Evolutionary conservation across 2,113 vertebrate species (phyloP), one percentile per base, ranked within the genome.

Genomic region (Rana temporaria): DNA sequence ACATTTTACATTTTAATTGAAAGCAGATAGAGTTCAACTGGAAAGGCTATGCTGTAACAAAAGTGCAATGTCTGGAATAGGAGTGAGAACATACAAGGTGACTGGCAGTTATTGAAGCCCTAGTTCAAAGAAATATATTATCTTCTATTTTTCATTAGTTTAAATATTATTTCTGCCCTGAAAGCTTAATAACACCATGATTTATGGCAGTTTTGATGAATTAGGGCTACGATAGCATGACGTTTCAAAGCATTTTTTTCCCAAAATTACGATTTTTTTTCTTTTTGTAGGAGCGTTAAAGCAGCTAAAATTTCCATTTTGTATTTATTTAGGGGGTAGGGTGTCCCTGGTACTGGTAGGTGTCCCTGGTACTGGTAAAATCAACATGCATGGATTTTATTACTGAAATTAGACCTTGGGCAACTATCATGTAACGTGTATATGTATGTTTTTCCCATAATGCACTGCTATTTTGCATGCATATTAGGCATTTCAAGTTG

Each of bases 121-220:
- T 34, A 75, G 72, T 75, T 82, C 79, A 82, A 73, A 75, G 63
- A 82, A 83, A 83, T 83, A 83, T 83, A 83, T 83, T 76, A 60
- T 75, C 71, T 82, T 59, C 70, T 82, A 67, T 66, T 82, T 82
- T 82, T 76, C 52, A 76, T 76, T 68, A 60, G 64, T 66, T 76
- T 15, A 66, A 55, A 75, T 82, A 83, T 76, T 83, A 62, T 75
- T 67, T 59, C 68, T 83, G 59, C 26, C n/a, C 32, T 65, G 34
- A 57, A 80, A 72, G 30, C 62, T 48, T 67, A 76, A 83, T 65
- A 82, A 82, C 32, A 4, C 52, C 71, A 24, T 75, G 80, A 82
- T 75, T 75, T 67, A 74, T 82, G 69, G 17, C 48, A 22, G 11
- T 53, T 30, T 59, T 63, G 59, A 81, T 72, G 68, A 53, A 81